phyloP scores from a whole-genome alignment of 2,113 vertebrate species.

The Brachyistius frenatus region DNA sequence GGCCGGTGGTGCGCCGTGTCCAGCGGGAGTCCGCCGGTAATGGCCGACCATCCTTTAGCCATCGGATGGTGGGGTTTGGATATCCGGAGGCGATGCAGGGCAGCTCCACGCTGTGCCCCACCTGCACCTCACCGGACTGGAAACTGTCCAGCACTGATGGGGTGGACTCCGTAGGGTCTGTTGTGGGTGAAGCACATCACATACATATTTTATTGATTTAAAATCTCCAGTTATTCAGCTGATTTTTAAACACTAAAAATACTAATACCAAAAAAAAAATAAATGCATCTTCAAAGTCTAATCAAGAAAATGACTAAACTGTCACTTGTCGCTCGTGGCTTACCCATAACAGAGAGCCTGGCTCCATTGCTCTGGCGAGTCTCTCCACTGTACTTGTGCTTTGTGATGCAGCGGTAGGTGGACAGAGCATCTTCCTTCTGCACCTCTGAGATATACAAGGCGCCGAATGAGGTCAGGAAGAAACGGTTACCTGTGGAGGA shows the following conservation, averaged over 20 bases:
- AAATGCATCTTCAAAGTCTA: too few relatives aligned
- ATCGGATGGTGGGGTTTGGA: slow-evolving; percentile 94
- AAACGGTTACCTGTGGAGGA: slow-evolving; percentile 93
- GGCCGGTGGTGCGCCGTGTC: slow-evolving; percentile 92
- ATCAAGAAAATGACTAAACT: too few relatives aligned
- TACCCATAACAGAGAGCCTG: slow-evolving; percentile 97
- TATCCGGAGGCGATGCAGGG: slow-evolving; percentile 96
- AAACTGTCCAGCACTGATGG: slow-evolving; percentile 96
- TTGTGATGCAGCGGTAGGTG: slow-evolving; percentile 99
- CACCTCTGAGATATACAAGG: slow-evolving; percentile 98
- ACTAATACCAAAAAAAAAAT: neutral
- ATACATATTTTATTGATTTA: neutral
- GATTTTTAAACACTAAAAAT: neutral
- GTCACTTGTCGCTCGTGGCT: slow-evolving; percentile 39
- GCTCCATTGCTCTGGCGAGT: slow-evolving; percentile 98
- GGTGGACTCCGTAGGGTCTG: slow-evolving; percentile 94
- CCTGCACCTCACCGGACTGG: slow-evolving; percentile 92
- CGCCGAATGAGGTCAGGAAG: slow-evolving; percentile 95
- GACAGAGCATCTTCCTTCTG: slow-evolving; percentile 99
- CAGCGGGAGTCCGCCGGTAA: slow-evolving; percentile 93
- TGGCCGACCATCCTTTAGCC: slow-evolving; percentile 95
- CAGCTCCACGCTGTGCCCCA: slow-evolving; percentile 90
- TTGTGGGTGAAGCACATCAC: slow-evolving; percentile 8
- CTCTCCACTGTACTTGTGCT: slow-evolving; percentile 99
- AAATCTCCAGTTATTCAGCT: neutral